These are phyloP conservation scores for Yasuhikotakia modesta DNA, from an alignment of 2,797 vertebrate genomes.

Conservation along the genomic window DNA sequence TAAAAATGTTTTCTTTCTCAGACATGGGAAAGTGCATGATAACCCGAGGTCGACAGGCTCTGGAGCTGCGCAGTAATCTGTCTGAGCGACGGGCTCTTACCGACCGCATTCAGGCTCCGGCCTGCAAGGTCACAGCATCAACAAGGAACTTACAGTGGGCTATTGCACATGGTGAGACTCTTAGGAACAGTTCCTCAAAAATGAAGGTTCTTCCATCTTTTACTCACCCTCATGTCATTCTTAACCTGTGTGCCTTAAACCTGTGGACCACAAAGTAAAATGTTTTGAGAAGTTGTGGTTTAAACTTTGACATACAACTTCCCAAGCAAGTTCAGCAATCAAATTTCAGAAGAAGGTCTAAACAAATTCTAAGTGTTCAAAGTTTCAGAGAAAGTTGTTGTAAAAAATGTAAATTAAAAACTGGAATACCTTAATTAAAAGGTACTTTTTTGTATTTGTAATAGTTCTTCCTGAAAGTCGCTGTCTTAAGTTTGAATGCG, in stretches of 20 bases:
- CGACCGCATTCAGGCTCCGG: constrained; percentile 69
- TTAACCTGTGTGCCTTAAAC: no score
- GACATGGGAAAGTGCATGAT: constrained; percentile 85
- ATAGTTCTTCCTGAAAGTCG: constrained; percentile 80
- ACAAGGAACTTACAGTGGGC: constrained; percentile 87
- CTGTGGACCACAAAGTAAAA: no score
- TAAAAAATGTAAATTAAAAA: no score
- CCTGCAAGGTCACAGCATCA: constrained; percentile 70
- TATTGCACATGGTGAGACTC: constrained; percentile 79
- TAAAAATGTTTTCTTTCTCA: constrained; percentile 56
- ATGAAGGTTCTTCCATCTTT: no score
- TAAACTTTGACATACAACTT: no score
- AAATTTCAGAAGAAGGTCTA: no score
- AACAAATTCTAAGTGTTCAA: no score
- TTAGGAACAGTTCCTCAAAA: background rate
- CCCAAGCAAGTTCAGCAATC: no score
- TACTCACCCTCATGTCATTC: no score
- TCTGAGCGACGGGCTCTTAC: constrained; percentile 84
- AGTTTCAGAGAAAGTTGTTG: no score
- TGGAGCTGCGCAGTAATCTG: constrained; percentile 88
- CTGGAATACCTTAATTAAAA: no score
- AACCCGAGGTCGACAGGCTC: constrained; percentile 82
- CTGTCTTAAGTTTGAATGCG: constrained; percentile 79
- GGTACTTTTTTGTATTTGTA: background rate
- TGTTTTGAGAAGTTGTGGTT: no score